Percentiles rank a stretch among this genome's conserved stretches.
phyloP scores from a whole-genome alignment of 92 coral and sea anemone species.

The Porites evermanni region DNA sequence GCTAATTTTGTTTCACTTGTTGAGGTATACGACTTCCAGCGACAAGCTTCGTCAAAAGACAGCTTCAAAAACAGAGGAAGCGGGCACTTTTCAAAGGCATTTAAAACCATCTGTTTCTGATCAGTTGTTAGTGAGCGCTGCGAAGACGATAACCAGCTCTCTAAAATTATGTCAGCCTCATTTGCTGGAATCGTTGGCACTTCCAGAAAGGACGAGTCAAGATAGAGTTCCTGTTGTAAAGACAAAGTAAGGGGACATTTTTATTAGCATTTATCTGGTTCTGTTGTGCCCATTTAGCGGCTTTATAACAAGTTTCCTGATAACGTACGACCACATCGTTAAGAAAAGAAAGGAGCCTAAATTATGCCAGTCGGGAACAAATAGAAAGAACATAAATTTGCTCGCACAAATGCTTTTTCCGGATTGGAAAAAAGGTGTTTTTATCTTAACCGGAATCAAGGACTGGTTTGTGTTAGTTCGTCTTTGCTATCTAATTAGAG shows the following conservation, averaged over 20 bases:
- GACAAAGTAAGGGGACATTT: not conserved
- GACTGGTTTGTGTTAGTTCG: too few relatives aligned
- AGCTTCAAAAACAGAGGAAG: conserved; percentile 90
- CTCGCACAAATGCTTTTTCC: too few relatives aligned
- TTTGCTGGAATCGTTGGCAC: conserved; percentile 79
- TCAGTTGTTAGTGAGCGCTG: conserved; percentile 60
- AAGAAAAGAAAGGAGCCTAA: too few relatives aligned
- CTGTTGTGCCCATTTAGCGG: not conserved
- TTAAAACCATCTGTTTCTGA: conserved; percentile 72
- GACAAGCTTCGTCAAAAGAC: conserved; percentile 91
- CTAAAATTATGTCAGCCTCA: conserved; percentile 84
- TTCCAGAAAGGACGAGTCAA: conserved; percentile 75
- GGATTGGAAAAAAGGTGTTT: too few relatives aligned
- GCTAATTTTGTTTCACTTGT: conserved; percentile 63
- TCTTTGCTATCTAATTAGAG: too few relatives aligned
- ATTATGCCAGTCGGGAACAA: too few relatives aligned
- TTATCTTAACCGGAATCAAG: too few relatives aligned
- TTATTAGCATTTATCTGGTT: not conserved
- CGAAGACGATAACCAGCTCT: conserved; percentile 77
- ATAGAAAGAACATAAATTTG: too few relatives aligned
- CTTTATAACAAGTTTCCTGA: not conserved
- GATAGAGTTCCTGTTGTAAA: conserved; percentile 70
- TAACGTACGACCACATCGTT: too few relatives aligned
- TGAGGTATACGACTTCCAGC: conserved; percentile 97
- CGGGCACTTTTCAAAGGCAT: conserved; percentile 82